Evolutionary conservation across 2,888 invertebrate genomes (phyloP).

Genomic region (Calameuta pallipes): DNA sequence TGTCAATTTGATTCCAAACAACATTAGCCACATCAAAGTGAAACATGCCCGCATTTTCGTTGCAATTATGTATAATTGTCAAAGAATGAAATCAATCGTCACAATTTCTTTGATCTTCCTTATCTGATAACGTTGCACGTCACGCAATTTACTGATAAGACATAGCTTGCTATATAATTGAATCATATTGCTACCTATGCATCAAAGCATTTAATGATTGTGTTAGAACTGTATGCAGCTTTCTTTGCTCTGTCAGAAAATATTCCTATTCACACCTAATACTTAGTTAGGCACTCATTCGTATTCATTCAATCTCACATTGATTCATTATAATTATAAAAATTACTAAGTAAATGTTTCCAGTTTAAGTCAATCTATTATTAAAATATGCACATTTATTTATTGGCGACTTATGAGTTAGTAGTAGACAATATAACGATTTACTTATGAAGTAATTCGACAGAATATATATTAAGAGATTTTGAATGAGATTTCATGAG

Average conservation of each 20-base stretch:
- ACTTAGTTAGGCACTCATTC: background rate
- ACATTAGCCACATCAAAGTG: background rate
- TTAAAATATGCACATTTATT: constrained; percentile 21
- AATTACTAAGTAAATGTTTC: background rate
- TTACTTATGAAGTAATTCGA: constrained; percentile 4
- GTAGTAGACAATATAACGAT: constrained; percentile 10
- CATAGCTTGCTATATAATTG: background rate
- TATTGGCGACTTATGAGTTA: background rate
- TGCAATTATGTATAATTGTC: background rate
- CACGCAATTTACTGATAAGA: background rate
- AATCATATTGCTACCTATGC: background rate
- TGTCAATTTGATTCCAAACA: background rate
- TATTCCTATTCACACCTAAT: background rate
- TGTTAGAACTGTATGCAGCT: background rate
- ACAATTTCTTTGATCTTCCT: background rate
- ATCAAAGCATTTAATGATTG: background rate
- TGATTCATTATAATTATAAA: background rate
- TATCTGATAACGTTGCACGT: background rate
- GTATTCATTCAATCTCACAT: background rate
- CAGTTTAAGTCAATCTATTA: constrained; percentile 3
- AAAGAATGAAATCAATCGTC: background rate
- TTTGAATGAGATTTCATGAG: background rate
- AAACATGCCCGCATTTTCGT: background rate
- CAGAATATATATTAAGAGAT: background rate
- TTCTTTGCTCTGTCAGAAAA: background rate